Evolutionary conservation across 2,113 vertebrate genomes (phyloP), one percentile per base, ranked within the genome.

Genomic region (Callopanchax toddi): DNA sequence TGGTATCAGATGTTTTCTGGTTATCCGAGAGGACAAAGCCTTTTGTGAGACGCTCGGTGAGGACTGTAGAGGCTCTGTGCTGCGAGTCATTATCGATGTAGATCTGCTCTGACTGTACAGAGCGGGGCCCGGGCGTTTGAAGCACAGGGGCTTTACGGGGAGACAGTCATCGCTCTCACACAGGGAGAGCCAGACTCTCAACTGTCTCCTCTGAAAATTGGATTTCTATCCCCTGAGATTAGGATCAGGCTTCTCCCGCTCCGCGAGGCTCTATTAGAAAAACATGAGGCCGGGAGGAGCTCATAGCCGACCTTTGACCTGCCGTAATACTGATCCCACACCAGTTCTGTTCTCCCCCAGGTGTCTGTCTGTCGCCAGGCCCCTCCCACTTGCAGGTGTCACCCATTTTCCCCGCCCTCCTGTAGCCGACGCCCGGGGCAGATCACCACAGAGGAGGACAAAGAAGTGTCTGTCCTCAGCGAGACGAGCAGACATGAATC

Each of bases 191-290:
- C 83, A 87, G 85, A 84, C 87, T 90, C 85, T 86, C 84, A 72
- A 88, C 87, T 88, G 87, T 91, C 89, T 91, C 84, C 75, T 76
- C 78, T 69, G 81, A 86, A 86, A 87, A 89, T 89, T 87, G 84
- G 85, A 87, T 91, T 89, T 87, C 84, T 82, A 89, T 89, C 89
- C 89, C 77, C 79, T 23, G 80, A 86, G 87, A 89, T 90, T 89
- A 88, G 79, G 79, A 84, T 80, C 86, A 73, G 83, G 71, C 82
- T 79, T 71, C 68, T 76, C 82, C 67, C 18, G 67, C 75, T 78
- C 69, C 52, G 50, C 80, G 71, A 15, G 58, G 83, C 80, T 86
- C 81, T 78, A 39, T 61, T 83, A 85, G 76, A 82, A 86, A 78
- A 87, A 88, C 88, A 88, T 23, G 55, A 75, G 71, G 60, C 82